Base-by-base conservation (phyloP, 2,888 invertebrate species). In the Chrysotoxum bicinctum region DNA sequence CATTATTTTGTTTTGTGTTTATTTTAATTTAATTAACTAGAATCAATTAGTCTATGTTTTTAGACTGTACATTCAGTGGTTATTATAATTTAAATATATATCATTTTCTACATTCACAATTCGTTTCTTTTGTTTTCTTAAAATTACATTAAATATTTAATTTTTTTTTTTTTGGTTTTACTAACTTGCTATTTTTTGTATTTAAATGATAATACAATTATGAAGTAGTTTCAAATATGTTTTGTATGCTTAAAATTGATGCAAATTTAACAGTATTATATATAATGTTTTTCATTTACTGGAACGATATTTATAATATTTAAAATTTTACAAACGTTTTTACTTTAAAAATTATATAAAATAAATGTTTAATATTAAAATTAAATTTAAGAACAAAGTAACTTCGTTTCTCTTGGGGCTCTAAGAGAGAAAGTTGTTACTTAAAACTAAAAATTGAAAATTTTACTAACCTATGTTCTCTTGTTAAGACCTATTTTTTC, bases 391-490 rank as follows among this genome's bases (percentile, higher is more conserved):
- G n/a, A 35, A 52, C 3, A 54, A 52, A 60, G 78, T 21, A 86
- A 85, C 85, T 79, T 76, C 69, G 54, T 77, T 76, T 40, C 87
- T 87, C 87, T 79, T 74, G 87, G 87, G 87, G 87, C 87, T 87
- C 87, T 64, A 16, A 79, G 70, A 86, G 87, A 75, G 81, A 79
- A 76, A 50, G 68, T 75, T 69, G 85, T 87, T 79, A 85, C 73
- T 52, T 68, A 64, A n/a, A 16, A 77, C 7, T 19, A 54, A 69
- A 56, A 4, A 26, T 26, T 26, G 26, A 26, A 26, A 26, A 26
- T 37, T 58, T 64, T 40, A n/a, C 26, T 60, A 62, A 43, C 52
- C 52, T 40, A 79, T n/a, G n/a, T n/a, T n/a, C n/a, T n/a, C 26
- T 32, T 23, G 12, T 35, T 40, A 66, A 76, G 30, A 43, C 50